phyloP scores from a whole-genome alignment of 2,888 invertebrate species.

The Sialis lutaria region DNA sequence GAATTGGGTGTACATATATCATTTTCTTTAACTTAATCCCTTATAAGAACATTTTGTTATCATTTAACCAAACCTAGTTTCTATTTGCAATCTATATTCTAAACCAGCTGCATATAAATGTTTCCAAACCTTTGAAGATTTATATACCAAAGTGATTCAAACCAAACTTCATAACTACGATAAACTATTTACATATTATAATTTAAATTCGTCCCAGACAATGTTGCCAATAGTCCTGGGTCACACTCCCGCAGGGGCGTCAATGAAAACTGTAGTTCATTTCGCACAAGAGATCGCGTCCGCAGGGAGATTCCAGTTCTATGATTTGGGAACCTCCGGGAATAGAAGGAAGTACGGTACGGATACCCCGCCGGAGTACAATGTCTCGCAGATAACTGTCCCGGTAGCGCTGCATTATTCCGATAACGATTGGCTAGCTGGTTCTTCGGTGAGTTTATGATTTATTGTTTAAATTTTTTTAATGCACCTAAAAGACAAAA shows the following conservation, averaged over 20 bases:
- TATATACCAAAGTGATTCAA: too few species aligned
- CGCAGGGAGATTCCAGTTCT: constrained; percentile 41
- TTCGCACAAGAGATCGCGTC: constrained; percentile 31
- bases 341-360: constrained; percentile 42
- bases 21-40: too few species aligned
- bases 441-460: constrained; percentile 27
- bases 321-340: constrained; percentile 44
- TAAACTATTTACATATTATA: too few species aligned
- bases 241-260: constrained; percentile 59
- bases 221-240: constrained; percentile 48
- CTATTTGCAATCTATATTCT: too few species aligned
- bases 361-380: constrained; percentile 40
- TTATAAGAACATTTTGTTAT: too few species aligned
- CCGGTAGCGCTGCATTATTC: constrained; percentile 50
- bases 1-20: too few species aligned
- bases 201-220: constrained; percentile 21
- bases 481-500: background rate
- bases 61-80: too few species aligned
- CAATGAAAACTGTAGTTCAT: constrained; percentile 53
- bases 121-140: too few species aligned
- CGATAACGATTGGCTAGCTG: constrained; percentile 57
- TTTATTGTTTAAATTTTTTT: background rate
- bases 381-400: constrained; percentile 38
- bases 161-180: too few species aligned
- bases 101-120: too few species aligned